Percentiles rank a stretch among this genome's conserved stretches.
phyloP scores from a whole-genome alignment of 1,140 invertebrate genomes.

The Orussus abietinus region DNA sequence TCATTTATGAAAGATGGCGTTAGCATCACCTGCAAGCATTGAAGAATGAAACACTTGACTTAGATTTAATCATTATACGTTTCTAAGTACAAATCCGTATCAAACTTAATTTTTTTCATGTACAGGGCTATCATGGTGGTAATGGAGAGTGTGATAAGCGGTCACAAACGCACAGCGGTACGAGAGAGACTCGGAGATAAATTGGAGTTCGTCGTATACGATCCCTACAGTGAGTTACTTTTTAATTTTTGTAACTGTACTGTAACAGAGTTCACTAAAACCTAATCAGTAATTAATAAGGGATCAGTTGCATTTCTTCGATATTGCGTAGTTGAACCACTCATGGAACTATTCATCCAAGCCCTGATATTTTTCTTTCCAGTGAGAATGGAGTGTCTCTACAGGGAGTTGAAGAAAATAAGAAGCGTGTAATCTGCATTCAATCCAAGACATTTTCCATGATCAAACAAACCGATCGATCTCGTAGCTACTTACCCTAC shows the following conservation, averaged over 20 bases:
- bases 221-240: conserved; percentile 69
- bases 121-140: conserved; percentile 70
- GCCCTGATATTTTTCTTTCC: conserved; percentile 48
- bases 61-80: no score
- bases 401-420: conserved; percentile 65
- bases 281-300: no score
- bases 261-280: conserved; percentile 5
- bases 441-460: conserved; percentile 1
- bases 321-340: no score
- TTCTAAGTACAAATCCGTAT: no score
- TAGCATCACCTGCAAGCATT: no score
- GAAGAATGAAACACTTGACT: no score
- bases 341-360: no score
- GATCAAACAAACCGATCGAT: no score
- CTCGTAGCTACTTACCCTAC: no score
- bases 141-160: conserved; percentile 72
- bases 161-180: conserved; percentile 63
- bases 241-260: conserved; percentile 6
- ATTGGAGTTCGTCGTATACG: conserved; percentile 68
- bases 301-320: no score
- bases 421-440: conserved; percentile 57
- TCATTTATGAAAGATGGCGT: no score
- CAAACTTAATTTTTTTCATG: conserved; percentile 20
- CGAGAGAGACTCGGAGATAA: conserved; percentile 74
- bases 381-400: conserved; percentile 62